Evolutionary conservation across 2,797 vertebrate species (phyloP), one percentile per base, ranked within the genome.

Genomic region (Smutsia gigantea): DNA sequence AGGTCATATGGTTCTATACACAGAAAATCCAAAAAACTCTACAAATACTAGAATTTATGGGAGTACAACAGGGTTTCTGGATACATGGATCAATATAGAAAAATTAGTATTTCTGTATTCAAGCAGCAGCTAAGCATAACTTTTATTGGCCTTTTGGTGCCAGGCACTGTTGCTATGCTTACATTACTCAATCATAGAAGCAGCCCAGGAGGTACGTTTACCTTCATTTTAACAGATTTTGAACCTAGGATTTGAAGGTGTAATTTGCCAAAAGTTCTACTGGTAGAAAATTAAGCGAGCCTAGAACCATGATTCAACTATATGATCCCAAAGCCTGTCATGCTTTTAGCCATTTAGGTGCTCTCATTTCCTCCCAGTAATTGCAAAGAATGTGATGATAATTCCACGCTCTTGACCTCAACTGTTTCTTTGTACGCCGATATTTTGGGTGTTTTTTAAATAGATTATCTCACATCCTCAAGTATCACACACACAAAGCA

Each of bases 121-220:
- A 81, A 84, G 29, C 31, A 61, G 25, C 46, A 77, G 23, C 3
- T 77, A 55, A 7, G 23, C 37, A 31, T 66, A 88, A 49, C 7
- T 75, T 69, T n/a, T 21, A 68, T 42, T 34, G 74, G 39, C 12
- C 37, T 81, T 90, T 42, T 63, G 46, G 27, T 89, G 66, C 31
- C 21, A 77, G 27, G 23, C n/a, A 84, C 42, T 74, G 5, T 59
- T 75, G 18, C 39, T 82, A 9, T 71, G 49, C 49, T 81, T 81
- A 72, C 49, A 61, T 75, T 84, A 94, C 72, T 64, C 49, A 87
- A 51, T 87, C 37, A 72, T 77, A 90, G 90, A 79, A 94, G 53
- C 19, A 86, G 13, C 23, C 57, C 42, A 27, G 15, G n/a, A 46
- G 46, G 8, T 74, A 27, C 55, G 59, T 78, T 53, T 59, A n/a